Conservation (phyloP, 2,888 invertebrate species). For the Entomobrya multifasciata region DNA sequence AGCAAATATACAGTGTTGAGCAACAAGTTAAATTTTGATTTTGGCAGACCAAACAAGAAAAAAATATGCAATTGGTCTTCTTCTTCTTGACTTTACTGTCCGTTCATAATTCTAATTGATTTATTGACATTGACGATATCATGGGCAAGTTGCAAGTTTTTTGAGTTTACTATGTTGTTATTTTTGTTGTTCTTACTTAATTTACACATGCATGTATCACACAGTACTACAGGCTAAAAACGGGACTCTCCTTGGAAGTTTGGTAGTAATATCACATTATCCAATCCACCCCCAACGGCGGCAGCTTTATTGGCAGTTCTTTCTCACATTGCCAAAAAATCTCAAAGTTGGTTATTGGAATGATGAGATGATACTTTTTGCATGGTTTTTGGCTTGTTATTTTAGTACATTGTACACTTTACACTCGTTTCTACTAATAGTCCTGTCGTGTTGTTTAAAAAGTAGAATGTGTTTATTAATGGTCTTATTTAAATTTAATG, state of each 20-base stretch:
- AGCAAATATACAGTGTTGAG: neutral
- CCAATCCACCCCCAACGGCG: no score
- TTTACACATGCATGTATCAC: neutral
- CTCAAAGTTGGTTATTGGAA: no score
- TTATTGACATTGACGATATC: slow-evolving; percentile 65
- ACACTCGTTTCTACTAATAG: no score
- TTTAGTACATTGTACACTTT: no score
- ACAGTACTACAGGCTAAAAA: slow-evolving; percentile 33
- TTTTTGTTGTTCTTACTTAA: neutral
- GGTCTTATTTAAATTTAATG: no score
- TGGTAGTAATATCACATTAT: no score
- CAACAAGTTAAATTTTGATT: slow-evolving; percentile 13
- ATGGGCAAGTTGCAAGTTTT: neutral
- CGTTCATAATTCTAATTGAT: slow-evolving; percentile 56
- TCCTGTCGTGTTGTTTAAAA: no score
- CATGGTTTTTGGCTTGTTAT: neutral
- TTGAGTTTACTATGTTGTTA: no score
- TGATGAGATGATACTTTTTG: neutral
- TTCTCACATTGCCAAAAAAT: no score
- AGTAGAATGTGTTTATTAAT: no score
- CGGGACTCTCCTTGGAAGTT: slow-evolving; percentile 21
- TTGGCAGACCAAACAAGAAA: neutral
- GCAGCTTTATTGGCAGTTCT: no score
- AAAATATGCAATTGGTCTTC: neutral
- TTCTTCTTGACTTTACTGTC: neutral